Evolutionary conservation across 2,888 invertebrate genomes (phyloP).

Genomic region (Tortrix viridana): DNA sequence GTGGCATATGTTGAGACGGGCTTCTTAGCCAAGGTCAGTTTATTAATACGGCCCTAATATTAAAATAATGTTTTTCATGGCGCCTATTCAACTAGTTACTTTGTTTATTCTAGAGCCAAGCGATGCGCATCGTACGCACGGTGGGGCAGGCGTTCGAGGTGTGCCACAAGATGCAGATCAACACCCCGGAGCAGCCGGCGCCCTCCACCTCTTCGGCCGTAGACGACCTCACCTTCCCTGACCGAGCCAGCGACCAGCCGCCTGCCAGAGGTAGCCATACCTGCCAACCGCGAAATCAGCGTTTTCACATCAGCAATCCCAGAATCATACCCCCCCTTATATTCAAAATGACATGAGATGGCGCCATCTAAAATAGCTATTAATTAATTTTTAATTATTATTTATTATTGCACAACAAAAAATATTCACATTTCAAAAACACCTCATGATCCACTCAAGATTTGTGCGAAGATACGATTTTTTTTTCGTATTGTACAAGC

Average conservation of each 20-base stretch:
- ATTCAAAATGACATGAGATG: background rate
- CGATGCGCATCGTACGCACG: slow-evolving; percentile 98
- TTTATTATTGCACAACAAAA: too few relatives aligned
- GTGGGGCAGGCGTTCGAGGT: slow-evolving; percentile 99
- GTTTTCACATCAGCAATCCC: background rate
- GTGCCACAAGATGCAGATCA: slow-evolving; percentile 96
- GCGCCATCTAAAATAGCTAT: too few relatives aligned
- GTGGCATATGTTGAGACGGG: too few relatives aligned
- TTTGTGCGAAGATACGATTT: too few relatives aligned
- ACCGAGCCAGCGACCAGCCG: slow-evolving; percentile 56
- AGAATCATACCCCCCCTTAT: background rate
- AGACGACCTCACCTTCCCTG: slow-evolving; percentile 55
- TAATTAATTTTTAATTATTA: too few relatives aligned
- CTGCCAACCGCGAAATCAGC: background rate
- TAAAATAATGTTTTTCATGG: background rate
- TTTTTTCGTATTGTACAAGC: background rate
- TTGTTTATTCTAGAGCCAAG: slow-evolving; percentile 91
- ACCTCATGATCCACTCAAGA: too few relatives aligned
- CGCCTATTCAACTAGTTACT: background rate
- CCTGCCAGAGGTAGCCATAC: slow-evolving; percentile 64
- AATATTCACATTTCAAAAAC: too few relatives aligned
- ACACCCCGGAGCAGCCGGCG: slow-evolving; percentile 70
- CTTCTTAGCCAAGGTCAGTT: too few relatives aligned
- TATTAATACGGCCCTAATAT: too few relatives aligned
- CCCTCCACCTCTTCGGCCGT: slow-evolving; percentile 71